Evolutionary conservation across 2,113 vertebrate species (phyloP).

Genomic region (Aspiorhynchus laticeps): DNA sequence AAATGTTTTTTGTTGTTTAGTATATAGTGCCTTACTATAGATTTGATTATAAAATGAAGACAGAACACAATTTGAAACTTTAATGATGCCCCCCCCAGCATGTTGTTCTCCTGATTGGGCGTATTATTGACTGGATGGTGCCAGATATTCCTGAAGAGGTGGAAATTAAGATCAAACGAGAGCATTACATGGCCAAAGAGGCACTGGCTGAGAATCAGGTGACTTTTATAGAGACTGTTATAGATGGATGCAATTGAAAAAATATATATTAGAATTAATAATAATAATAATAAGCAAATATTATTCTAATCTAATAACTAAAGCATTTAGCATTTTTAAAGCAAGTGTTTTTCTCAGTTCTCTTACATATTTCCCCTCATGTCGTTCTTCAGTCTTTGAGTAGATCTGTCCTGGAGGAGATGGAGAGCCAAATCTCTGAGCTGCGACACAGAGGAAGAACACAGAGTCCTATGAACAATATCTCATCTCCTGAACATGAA

Average conservation of each 20-base stretch:
- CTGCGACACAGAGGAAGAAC: conserved; percentile 37
- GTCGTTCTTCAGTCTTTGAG: conserved; percentile 11
- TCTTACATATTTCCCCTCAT: neutral
- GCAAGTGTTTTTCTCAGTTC: neutral
- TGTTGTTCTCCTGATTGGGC: conserved; percentile 76
- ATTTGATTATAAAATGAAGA: neutral
- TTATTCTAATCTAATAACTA: neutral
- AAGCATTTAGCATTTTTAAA: neutral
- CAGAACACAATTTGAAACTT: neutral
- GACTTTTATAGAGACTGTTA: neutral
- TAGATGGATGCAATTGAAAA: too few species aligned
- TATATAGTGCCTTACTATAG: too few species aligned
- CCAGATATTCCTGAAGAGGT: conserved; percentile 75
- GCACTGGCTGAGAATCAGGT: conserved; percentile 75
- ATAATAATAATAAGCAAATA: neutral
- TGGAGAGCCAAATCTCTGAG: neutral
- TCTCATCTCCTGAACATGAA: neutral
- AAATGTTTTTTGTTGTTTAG: too few species aligned
- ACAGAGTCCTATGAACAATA: neutral
- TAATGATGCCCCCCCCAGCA: conserved; percentile 62
- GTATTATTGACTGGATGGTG: conserved; percentile 78
- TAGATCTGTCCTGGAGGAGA: conserved; percentile 29
- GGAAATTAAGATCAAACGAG: conserved; percentile 77
- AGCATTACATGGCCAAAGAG: conserved; percentile 76
- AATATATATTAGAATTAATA: neutral